A percentile compares a stretch with the other conserved stretches of the same genome.
Evolutionary conservation across 2,888 invertebrate genomes (phyloP).

Genomic region (Diplolepis rosae): DNA sequence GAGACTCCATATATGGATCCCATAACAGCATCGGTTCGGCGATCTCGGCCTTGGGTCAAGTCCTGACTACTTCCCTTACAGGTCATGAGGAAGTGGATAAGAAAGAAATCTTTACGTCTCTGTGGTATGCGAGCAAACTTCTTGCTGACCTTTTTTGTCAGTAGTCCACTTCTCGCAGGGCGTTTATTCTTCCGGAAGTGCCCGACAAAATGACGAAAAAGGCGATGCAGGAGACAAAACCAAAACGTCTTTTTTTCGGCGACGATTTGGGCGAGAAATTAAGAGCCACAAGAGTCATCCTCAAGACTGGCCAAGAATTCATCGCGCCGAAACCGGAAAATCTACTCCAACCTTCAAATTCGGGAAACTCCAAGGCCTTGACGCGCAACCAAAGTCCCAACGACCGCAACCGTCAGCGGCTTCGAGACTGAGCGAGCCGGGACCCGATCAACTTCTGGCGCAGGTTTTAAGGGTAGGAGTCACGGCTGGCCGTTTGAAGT

Average conservation of each 20-base stretch:
- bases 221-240: background rate
- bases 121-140: slow-evolving; percentile 10
- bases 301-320: background rate
- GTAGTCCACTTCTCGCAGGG: slow-evolving; percentile 26
- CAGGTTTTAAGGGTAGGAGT: no score
- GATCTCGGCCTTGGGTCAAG: slow-evolving; percentile 30
- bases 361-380: no score
- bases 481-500: no score
- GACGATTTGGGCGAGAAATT: slow-evolving; percentile 28
- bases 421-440: no score
- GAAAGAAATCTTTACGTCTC: no score
- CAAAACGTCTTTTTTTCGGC: slow-evolving; percentile 9
- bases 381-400: no score
- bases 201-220: slow-evolving; percentile 16
- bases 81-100: no score
- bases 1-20: no score
- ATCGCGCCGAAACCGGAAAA: background rate
- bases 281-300: slow-evolving; percentile 1
- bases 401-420: no score
- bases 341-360: no score
- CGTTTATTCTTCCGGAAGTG: slow-evolving; percentile 21
- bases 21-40: slow-evolving; percentile 35
- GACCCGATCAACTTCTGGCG: no score
- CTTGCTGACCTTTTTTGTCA: slow-evolving; percentile 19
- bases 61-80: no score